Percentiles rank a stretch among this genome's conserved stretches.
phyloP scores from a whole-genome alignment of 2,797 vertebrate species.

The Lepidocolaptes lacrymiger region DNA sequence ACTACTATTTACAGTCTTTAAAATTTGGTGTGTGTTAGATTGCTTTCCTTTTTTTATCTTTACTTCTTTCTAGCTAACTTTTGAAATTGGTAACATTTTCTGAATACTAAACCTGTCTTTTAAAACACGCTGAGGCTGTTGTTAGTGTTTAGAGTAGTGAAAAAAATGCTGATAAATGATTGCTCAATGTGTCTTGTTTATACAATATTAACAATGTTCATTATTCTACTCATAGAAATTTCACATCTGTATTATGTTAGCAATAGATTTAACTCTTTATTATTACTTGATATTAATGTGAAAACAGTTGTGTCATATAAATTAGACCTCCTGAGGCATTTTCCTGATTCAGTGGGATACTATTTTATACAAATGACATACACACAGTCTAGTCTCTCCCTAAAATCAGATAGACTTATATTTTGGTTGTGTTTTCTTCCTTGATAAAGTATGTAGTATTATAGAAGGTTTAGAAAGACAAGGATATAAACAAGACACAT shows the following conservation, averaged over 20 bases:
- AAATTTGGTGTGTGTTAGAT: neutral
- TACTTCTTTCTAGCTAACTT: neutral
- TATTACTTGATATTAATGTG: neutral
- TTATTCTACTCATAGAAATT: neutral
- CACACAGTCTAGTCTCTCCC: neutral
- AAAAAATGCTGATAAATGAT: neutral
- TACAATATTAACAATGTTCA: neutral
- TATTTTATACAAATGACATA: neutral
- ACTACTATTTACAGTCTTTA: neutral
- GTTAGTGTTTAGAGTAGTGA: neutral
- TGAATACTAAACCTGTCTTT: neutral
- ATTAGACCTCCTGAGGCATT: neutral
- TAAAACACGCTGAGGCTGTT: neutral
- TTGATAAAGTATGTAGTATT: neutral
- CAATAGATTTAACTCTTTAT: neutral
- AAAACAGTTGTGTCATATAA: neutral
- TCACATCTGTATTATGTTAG: neutral
- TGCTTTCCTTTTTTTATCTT: neutral
- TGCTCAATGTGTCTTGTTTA: neutral
- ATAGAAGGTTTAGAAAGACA: neutral
- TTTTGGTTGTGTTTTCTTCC: neutral
- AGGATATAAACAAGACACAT: neutral
- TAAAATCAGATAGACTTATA: neutral
- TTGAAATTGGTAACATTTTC: neutral
- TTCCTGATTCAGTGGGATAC: neutral